These are phyloP conservation scores for Alfaro cultratus DNA, from an alignment of 2,797 vertebrate species.

Conservation along the genomic window DNA sequence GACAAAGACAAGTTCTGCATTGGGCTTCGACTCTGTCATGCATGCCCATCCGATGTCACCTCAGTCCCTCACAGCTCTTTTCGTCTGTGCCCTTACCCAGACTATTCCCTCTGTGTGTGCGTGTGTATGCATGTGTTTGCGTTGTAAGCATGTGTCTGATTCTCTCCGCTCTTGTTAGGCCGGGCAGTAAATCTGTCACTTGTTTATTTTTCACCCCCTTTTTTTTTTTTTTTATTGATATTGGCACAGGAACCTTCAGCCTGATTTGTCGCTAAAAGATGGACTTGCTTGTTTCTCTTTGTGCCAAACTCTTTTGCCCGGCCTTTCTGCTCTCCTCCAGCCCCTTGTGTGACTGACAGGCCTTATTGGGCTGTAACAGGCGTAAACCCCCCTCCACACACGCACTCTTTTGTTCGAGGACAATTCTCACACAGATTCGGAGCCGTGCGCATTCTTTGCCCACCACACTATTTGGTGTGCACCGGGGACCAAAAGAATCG, in stretches of 20 bases:
- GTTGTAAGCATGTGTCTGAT: conserved; percentile 61
- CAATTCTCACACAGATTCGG: conserved; percentile 99
- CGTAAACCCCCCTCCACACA: conserved; percentile 77
- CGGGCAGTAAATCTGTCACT: conserved; percentile 85
- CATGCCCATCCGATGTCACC: conserved; percentile 30
- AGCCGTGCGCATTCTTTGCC: conserved; percentile 96
- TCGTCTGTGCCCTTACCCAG: not conserved
- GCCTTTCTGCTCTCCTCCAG: conserved; percentile 91
- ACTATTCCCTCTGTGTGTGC: conserved; percentile 13
- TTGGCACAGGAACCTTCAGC: conserved; percentile 90
- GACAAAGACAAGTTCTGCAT: conserved; percentile 9
- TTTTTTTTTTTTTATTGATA: conserved; percentile 90
- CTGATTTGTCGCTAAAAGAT: conserved; percentile 99
- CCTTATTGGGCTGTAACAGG: conserved; percentile 99
- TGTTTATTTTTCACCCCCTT: conserved; percentile 88
- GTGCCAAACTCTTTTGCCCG: conserved; percentile 96
- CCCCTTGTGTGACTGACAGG: conserved; percentile 99
- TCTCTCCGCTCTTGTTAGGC: conserved; percentile 61
- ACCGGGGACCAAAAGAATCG: conserved; percentile 93
- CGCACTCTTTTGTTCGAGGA: conserved; percentile 88
- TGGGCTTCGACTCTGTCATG: not conserved
- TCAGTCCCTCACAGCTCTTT: conserved; percentile 36
- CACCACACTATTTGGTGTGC: conserved; percentile 95
- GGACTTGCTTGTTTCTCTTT: conserved; percentile 99
- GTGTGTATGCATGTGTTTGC: conserved; percentile 9